A percentile compares a stretch with the other conserved stretches of the same genome.
These are phyloP conservation scores for Myripristis murdjan DNA, from an alignment of 2,797 vertebrate species.

Conservation along the genomic window DNA sequence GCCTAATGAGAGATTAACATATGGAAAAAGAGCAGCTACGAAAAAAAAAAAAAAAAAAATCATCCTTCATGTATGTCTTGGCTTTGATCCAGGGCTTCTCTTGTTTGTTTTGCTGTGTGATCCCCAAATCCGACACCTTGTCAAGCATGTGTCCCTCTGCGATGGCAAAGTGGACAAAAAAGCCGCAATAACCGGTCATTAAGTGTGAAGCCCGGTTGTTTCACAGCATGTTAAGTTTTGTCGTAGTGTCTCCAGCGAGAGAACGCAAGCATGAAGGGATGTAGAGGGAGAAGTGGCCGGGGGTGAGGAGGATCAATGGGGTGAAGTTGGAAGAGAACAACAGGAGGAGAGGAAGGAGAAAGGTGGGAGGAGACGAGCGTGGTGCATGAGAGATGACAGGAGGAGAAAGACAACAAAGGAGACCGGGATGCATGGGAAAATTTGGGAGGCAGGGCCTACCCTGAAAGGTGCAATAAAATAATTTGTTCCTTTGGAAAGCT, in stretches of 20 bases:
- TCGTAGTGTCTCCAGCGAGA: slow-evolving; percentile 1
- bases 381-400: slow-evolving; percentile 12
- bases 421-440: background rate
- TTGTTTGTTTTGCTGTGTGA: background rate
- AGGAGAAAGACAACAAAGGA: background rate
- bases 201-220: background rate
- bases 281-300: background rate
- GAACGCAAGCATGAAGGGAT: too few relatives aligned
- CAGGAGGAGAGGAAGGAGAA: background rate
- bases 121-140: background rate
- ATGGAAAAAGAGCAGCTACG: too few relatives aligned
- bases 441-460: background rate
- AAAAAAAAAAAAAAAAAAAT: too few relatives aligned
- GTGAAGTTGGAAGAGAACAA: background rate
- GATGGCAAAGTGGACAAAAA: background rate
- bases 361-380: too few relatives aligned
- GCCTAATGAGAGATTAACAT: too few relatives aligned
- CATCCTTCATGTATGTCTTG: too few relatives aligned
- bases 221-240: slow-evolving; percentile 7
- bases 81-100: slow-evolving; percentile 1
- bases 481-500: slow-evolving; percentile 3
- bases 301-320: background rate
- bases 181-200: background rate
- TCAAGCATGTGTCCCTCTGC: background rate
- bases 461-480: slow-evolving; percentile 6